Evolutionary conservation across 1,140 invertebrate genomes (phyloP), one percentile per base, ranked within the genome.

Genomic region (Adoxophyes honmai): DNA sequence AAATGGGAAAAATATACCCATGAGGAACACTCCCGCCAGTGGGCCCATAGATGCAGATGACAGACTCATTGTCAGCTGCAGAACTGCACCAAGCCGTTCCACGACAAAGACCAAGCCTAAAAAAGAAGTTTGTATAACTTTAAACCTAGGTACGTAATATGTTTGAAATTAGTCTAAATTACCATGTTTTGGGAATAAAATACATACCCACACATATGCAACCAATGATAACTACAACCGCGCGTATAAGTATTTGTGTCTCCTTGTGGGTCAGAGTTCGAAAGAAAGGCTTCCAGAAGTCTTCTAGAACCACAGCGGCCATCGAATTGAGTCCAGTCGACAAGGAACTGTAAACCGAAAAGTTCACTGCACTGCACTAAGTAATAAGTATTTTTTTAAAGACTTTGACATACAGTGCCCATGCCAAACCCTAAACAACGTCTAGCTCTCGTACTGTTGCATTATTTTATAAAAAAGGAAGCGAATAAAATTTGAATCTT

Each of bases 271-370:
- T 92, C 0, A 97, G 82, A 0, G 92, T 86, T 64, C 80, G 91
- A 64, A 87, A 91, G 75, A 91, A 93, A 9, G 89, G 92, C 81
- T 94, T 94, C 51, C 93, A 92, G 62, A 94, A 94, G 62, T 96
- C 95, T 70, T 98, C 93, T 6, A 98, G 88, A 53, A 98, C 95
- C 8, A 98, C 95, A 7, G 97, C 97, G 0, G 97, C 94, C 88
- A 98, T 93, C 0, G 96, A 97, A 73, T 98, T 98, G 3, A 98
- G 86, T 0, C 96, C 96, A 5, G 97, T 98, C 4, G 81, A 87
- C 36, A 87, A 52, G 8, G 81, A 87, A 59, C 84, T 85, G 53
- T 21, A 48, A 48, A 28, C 21, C 2, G 14, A 71, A 75, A 56
- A 35, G 16, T n/a, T n/a, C n/a, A n/a, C n/a, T n/a, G n/a, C n/a